Conservation (phyloP, 2,113 vertebrate species). For the Harpagus bidentatus region DNA sequence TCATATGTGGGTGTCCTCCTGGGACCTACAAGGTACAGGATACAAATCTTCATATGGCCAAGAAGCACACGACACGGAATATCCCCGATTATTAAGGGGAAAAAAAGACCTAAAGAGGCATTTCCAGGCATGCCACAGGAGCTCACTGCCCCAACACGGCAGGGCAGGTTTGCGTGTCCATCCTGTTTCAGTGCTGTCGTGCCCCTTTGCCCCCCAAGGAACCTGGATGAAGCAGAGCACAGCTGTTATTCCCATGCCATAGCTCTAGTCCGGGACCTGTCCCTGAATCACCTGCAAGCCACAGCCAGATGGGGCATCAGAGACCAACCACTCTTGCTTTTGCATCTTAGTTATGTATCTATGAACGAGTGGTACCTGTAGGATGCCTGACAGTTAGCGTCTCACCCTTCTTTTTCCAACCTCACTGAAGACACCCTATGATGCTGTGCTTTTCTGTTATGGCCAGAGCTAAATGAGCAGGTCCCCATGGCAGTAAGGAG, state of each 20-base stretch:
- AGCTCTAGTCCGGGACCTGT: background rate
- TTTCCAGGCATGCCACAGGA: background rate
- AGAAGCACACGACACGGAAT: background rate
- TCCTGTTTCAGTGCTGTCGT: background rate
- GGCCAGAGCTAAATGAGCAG: background rate
- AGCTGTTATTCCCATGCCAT: background rate
- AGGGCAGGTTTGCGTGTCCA: background rate
- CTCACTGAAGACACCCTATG: background rate
- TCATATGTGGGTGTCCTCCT: background rate
- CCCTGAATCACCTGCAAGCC: background rate
- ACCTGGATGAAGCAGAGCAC: background rate
- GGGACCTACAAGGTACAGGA: background rate
- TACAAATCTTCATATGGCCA: background rate
- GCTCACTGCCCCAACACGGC: background rate
- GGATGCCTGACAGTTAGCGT: background rate
- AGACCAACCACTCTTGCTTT: background rate
- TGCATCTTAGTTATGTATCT: background rate
- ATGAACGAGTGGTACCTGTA: background rate
- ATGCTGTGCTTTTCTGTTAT: background rate
- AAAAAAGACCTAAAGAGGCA: background rate
- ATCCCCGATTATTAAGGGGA: background rate
- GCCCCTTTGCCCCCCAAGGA: background rate
- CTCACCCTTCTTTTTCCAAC: background rate
- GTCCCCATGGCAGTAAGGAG: background rate
- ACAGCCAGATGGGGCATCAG: background rate